A percentile compares a stretch with the other conserved stretches of the same genome.
Evolutionary conservation across 2,113 vertebrate genomes (phyloP).

Genomic region (Terrapene triunguis): DNA sequence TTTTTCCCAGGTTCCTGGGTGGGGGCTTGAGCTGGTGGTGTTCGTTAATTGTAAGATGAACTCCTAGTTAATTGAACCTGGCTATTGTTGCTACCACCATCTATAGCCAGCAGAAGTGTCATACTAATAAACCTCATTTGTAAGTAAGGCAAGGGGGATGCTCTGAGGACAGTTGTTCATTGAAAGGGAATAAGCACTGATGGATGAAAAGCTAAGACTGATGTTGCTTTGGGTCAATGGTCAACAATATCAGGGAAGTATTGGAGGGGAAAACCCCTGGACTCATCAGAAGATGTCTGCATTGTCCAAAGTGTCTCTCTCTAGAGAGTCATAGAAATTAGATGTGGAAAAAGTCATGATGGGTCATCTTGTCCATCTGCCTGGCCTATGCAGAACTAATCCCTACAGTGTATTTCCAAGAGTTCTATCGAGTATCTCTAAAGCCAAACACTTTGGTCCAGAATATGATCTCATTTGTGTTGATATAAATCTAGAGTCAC

Average conservation of each 20-base stretch:
- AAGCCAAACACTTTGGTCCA: background rate
- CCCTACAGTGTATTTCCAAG: background rate
- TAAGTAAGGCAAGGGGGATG: background rate
- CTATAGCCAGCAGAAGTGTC: background rate
- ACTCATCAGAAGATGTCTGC: background rate
- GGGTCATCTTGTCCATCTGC: background rate
- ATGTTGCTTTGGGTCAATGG: background rate
- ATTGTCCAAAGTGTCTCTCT: background rate
- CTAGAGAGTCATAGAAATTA: background rate
- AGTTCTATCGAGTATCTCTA: background rate
- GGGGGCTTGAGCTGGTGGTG: rapidly evolving
- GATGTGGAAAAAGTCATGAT: background rate
- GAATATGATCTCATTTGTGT: background rate
- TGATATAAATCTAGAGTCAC: background rate
- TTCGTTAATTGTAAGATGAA: background rate
- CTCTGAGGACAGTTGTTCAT: background rate
- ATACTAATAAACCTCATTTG: background rate
- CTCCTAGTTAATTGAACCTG: background rate
- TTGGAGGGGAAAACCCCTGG: background rate
- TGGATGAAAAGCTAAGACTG: background rate
- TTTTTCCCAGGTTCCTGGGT: background rate
- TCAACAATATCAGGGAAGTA: background rate
- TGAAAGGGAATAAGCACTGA: background rate
- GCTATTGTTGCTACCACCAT: background rate
- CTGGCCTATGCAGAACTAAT: background rate